Evolutionary conservation across 2,797 vertebrate species (phyloP), one percentile per base, ranked within the genome.

Genomic region (Channa striata): DNA sequence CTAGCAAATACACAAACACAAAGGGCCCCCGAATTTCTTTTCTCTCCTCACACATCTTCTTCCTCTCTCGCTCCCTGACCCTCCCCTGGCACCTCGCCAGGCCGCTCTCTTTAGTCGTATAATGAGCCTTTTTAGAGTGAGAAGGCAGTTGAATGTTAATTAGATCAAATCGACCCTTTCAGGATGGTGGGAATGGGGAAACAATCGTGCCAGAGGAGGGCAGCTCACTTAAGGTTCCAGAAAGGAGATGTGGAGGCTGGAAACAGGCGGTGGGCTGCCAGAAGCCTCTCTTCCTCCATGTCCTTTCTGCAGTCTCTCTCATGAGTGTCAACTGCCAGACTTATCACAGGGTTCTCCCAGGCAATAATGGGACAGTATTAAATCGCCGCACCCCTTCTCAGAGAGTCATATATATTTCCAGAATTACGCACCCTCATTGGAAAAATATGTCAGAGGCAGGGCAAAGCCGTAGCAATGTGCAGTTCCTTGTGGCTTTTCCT

Each of bases 81-180:
- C 82, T 68, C 57, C 56, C 54, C 78, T 91, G 89, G 91, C 89
- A 85, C 70, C 52, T 52, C 2, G 78, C 91, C 92, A 90, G 68
- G 42, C 59, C 66, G 9, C 34, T 86, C 80, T 82, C 70, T 82
- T 82, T 68, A 58, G 75, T 78, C 58, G 86, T 77, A 94, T 93
- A 93, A 95, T 91, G 90, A 93, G 82, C 60, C 87, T 86, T 93
- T 93, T 94, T 90, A 92, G 78, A 87, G 72, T 36, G 82, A 90
- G 88, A 87, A 86, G 80, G 88, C 84, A 83, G 91, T 85, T 67
- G 92, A 92, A 94, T 94, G 93, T 87, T 94, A 93, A 94, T 94
- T 92, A 91, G 91, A 92, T 93, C 79, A 92, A 93, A 92, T 87
- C 63, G 34, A 81, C 81, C 84, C 63, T 92, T 93, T 93, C 90